phyloP scores from a whole-genome alignment of 2,888 invertebrate genomes.

The Stenotaenia linearis region DNA sequence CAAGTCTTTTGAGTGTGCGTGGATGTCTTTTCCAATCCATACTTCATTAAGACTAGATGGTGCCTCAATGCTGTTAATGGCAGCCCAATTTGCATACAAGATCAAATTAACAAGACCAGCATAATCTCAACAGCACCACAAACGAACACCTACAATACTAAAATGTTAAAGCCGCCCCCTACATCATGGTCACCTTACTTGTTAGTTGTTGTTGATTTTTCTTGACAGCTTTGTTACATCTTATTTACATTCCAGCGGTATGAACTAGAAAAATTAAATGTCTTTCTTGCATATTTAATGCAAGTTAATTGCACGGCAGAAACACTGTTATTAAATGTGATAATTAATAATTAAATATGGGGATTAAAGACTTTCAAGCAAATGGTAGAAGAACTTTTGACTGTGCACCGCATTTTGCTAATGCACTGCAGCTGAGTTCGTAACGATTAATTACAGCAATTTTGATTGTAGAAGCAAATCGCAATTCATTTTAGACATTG shows the following conservation, averaged over 20 bases:
- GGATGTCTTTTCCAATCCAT: constrained; percentile 26
- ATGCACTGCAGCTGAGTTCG: background rate
- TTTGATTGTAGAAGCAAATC: constrained; percentile 13
- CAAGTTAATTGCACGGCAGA: background rate
- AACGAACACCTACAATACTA: background rate
- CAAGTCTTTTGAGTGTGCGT: background rate
- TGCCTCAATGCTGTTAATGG: constrained; percentile 20
- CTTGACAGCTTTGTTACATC: background rate
- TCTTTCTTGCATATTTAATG: background rate
- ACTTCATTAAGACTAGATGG: constrained; percentile 22
- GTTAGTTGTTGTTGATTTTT: background rate
- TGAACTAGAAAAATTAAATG: background rate
- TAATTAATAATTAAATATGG: background rate
- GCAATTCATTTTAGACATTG: background rate
- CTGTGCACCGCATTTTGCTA: background rate
- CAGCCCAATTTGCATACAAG: constrained; percentile 23
- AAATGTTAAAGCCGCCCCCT: background rate
- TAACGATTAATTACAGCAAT: background rate
- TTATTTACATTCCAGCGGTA: background rate
- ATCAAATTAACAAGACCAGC: constrained; percentile 26
- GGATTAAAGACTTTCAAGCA: background rate
- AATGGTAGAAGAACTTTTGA: background rate
- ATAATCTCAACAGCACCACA: constrained; percentile 26
- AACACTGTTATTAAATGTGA: background rate
- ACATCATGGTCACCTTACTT: background rate